Conservation (phyloP, 2,797 vertebrate genomes). For the Takifugu rubripes region DNA sequence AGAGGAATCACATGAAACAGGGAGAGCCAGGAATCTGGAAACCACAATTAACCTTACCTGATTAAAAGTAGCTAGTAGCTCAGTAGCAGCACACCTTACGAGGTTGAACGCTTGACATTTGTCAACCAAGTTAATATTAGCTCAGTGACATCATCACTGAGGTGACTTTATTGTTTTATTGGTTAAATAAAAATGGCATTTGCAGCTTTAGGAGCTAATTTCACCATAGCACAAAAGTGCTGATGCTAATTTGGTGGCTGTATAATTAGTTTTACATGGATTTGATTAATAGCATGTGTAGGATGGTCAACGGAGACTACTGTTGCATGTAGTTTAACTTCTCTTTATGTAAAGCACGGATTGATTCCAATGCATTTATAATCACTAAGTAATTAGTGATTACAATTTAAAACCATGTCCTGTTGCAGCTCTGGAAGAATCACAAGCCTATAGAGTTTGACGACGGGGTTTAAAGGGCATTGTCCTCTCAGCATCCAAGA, state of each 20-base stretch:
- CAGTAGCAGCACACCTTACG: slow-evolving; percentile 32
- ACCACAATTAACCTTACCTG: slow-evolving; percentile 78
- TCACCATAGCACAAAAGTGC: slow-evolving; percentile 54
- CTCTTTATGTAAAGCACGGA: slow-evolving; percentile 74
- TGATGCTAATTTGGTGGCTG: slow-evolving; percentile 55
- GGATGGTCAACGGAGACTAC: slow-evolving; percentile 49
- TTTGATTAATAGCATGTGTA: slow-evolving; percentile 63
- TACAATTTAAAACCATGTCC: slow-evolving; percentile 69
- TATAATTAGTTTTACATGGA: slow-evolving; percentile 63
- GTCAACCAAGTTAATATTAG: slow-evolving; percentile 71
- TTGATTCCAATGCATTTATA: slow-evolving; percentile 80
- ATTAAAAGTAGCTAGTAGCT: slow-evolving; percentile 57
- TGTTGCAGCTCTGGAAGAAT: slow-evolving; percentile 56
- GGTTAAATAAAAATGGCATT: slow-evolving; percentile 63
- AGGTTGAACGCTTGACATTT: slow-evolving; percentile 55
- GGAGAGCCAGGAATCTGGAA: slow-evolving; percentile 53
- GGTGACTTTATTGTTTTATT: slow-evolving; percentile 57
- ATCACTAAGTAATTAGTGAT: slow-evolving; percentile 75
- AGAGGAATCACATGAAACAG: slow-evolving; percentile 38
- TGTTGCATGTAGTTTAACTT: slow-evolving; percentile 67
- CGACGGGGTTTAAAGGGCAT: slow-evolving; percentile 73
- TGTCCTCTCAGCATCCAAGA: slow-evolving; percentile 60
- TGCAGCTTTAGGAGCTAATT: slow-evolving; percentile 45
- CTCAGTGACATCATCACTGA: slow-evolving; percentile 54
- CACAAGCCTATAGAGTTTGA: slow-evolving; percentile 41